Evolutionary conservation across 2,113 vertebrate species (phyloP).

Genomic region (Paralichthys olivaceus): DNA sequence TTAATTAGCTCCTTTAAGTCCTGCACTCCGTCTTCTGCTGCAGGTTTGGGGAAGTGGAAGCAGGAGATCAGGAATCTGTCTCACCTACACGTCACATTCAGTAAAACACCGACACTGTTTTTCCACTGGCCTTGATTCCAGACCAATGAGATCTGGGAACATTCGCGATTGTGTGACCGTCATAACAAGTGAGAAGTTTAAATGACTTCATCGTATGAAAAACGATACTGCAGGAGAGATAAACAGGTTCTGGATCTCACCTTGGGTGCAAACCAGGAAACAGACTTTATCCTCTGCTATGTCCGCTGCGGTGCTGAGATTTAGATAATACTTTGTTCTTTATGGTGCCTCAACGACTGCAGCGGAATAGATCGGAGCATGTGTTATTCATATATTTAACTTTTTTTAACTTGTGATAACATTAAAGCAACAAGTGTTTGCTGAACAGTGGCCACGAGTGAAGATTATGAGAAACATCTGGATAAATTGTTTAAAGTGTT

Average conservation of each 20-base stretch:
- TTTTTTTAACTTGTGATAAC: neutral
- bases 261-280: constrained; percentile 36
- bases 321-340: neutral
- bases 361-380: neutral
- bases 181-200: constrained; percentile 41
- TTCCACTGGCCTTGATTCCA: constrained; percentile 49
- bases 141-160: constrained; percentile 5
- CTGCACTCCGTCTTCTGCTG: neutral
- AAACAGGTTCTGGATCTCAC: constrained; percentile 26
- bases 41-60: constrained; percentile 22
- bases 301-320: neutral
- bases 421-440: no score
- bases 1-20: neutral
- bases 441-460: no score
- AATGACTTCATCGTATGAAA: constrained; percentile 39
- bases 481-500: no score
- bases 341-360: neutral
- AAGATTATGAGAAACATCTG: no score
- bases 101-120: constrained; percentile 31
- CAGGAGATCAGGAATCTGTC: neutral
- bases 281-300: neutral
- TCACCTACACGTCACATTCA: constrained; percentile 12
- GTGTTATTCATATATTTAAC: constrained; percentile 2
- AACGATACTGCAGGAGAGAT: constrained; percentile 28
- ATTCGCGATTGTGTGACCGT: constrained; percentile 15